phyloP scores from a whole-genome alignment of 2,113 vertebrate genomes.

The rabbit (Oryctolagus cuniculus) region mOryCun1.1 NC_091442.1:16634001-16634500 shows the following conservation, averaged over 20 bases:
- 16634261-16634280: background rate
- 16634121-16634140: background rate
- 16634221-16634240: background rate
- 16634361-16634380: background rate
- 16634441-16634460: background rate
- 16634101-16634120: background rate
- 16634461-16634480: background rate
- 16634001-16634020: background rate
- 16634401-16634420: background rate
- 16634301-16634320: background rate
- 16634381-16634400: background rate
- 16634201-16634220: background rate
- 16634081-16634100: too few species aligned
- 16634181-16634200: background rate
- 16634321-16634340: background rate
- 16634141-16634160: background rate
- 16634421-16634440: background rate
- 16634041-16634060: background rate
- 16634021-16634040: background rate
- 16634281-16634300: background rate
- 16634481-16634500: background rate
- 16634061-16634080: background rate
- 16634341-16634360: background rate
- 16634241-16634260: background rate
- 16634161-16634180: background rate